phyloP scores from a whole-genome alignment of 1,140 invertebrate species.

The Leptinotarsa texana region DNA sequence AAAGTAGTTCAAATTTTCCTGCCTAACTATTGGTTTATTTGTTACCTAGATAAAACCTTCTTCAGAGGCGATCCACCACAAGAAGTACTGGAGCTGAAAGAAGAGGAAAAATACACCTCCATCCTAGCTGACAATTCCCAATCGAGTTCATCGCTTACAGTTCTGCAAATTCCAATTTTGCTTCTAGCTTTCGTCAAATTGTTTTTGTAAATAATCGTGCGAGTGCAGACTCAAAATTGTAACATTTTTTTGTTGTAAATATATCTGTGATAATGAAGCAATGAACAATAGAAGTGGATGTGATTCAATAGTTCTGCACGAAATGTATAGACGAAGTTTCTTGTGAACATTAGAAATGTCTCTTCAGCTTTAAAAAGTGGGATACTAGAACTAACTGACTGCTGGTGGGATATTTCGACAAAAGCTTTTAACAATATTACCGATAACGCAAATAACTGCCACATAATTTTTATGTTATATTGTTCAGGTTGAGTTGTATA shows the following conservation, averaged over 20 bases:
- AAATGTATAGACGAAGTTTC: background rate
- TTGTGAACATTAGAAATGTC: too few species aligned
- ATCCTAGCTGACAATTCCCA: slow-evolving; percentile 43
- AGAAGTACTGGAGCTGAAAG: slow-evolving; percentile 38
- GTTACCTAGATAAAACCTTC: slow-evolving; percentile 37
- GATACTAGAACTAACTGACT: too few species aligned
- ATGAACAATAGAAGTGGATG: slow-evolving; percentile 21
- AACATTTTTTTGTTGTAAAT: slow-evolving; percentile 38
- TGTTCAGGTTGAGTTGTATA: background rate
- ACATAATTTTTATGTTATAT: slow-evolving; percentile 2
- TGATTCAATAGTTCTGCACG: slow-evolving; percentile 21
- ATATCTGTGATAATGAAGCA: slow-evolving; percentile 47
- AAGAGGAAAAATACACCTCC: slow-evolving; percentile 47
- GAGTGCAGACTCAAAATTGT: slow-evolving; percentile 31
- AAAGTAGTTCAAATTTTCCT: too few species aligned
- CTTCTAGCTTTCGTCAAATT: slow-evolving; percentile 32
- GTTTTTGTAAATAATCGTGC: slow-evolving; percentile 39
- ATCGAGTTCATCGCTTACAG: slow-evolving; percentile 5
- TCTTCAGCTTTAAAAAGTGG: too few species aligned
- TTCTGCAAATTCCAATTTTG: background rate
- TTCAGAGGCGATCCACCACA: slow-evolving; percentile 34
- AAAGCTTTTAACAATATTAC: too few species aligned
- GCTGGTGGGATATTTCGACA: too few species aligned
- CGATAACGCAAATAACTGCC: background rate
- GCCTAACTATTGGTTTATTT: background rate